These are phyloP conservation scores for Ladona fulva DNA, from an alignment of 1,140 invertebrate species.

Conservation along the genomic window DNA sequence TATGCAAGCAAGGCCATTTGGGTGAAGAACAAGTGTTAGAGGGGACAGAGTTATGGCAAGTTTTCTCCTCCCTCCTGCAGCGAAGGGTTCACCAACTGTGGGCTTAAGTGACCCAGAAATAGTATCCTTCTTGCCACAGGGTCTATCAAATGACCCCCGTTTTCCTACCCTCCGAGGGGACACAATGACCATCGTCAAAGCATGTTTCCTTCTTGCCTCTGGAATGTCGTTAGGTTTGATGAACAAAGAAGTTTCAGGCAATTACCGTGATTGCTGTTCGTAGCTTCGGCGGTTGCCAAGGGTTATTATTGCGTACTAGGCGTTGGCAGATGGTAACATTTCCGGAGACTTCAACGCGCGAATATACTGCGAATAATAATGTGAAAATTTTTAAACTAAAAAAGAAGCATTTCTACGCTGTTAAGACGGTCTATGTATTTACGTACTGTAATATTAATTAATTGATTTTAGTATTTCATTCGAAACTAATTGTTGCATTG, in stretches of 20 bases:
- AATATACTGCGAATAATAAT: too few species aligned
- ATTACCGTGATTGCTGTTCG: not conserved
- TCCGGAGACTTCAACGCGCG: too few species aligned
- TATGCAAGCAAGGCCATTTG: not conserved
- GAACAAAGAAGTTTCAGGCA: not conserved
- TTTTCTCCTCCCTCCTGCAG: not conserved
- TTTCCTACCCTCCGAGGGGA: not conserved
- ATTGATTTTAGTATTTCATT: too few species aligned
- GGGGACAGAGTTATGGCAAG: not conserved
- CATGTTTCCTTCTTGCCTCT: not conserved
- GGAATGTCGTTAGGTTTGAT: not conserved
- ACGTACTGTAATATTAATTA: too few species aligned
- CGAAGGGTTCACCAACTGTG: not conserved
- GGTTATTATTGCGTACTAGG: not conserved
- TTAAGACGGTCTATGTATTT: too few species aligned
- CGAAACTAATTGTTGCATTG: too few species aligned
- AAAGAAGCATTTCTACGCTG: too few species aligned
- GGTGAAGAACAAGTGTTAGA: not conserved
- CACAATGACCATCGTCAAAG: not conserved
- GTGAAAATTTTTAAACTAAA: too few species aligned
- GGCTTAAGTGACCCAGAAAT: not conserved
- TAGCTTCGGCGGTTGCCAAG: not conserved
- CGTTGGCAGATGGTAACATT: too few species aligned
- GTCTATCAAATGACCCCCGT: not conserved
- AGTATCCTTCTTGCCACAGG: not conserved